These are phyloP conservation scores for Acropora tenuis DNA, from an alignment of 64 coral and sea anemone species.

Conservation along the genomic window DNA sequence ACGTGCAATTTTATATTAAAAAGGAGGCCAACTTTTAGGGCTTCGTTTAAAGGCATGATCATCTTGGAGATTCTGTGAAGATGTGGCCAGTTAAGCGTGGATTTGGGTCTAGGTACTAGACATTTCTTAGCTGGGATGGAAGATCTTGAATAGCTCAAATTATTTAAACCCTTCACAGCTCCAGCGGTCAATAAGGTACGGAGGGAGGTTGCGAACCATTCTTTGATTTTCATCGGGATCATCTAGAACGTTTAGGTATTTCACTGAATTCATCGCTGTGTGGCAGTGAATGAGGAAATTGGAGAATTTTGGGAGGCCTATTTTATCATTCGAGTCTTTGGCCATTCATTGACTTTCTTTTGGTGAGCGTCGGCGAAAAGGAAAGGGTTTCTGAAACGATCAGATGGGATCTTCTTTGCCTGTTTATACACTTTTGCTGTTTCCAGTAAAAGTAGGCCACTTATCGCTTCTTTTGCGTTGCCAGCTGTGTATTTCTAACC, in stretches of 20 bases:
- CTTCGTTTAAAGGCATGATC: background rate
- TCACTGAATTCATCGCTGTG: background rate
- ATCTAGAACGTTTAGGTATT: constrained; percentile 3
- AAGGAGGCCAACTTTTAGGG: no score
- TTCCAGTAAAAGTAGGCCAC: constrained; percentile 36
- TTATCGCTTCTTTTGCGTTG: constrained; percentile 2
- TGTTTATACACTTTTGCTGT: constrained; percentile 20
- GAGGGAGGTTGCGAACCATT: constrained; percentile 14
- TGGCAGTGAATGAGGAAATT: constrained; percentile 53
- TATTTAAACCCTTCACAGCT: background rate
- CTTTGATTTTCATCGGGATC: constrained; percentile 31
- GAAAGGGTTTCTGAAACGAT: constrained; percentile 57
- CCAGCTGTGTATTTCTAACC: no score
- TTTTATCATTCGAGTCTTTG: constrained; percentile 61
- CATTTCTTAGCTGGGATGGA: constrained; percentile 35
- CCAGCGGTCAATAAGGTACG: background rate
- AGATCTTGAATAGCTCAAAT: constrained; percentile 14
- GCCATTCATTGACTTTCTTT: constrained; percentile 55
- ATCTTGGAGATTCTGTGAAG: constrained; percentile 3
- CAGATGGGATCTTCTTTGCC: constrained; percentile 9
- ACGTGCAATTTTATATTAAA: no score
- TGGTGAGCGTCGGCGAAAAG: constrained; percentile 48
- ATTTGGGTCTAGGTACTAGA: constrained; percentile 39
- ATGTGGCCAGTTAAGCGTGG: background rate
- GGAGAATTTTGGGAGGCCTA: constrained; percentile 42